A percentile compares a stretch with the other conserved stretches of the same genome.
phyloP scores from a whole-genome alignment of 1,140 invertebrate genomes.

The Batillaria attramentaria region DNA sequence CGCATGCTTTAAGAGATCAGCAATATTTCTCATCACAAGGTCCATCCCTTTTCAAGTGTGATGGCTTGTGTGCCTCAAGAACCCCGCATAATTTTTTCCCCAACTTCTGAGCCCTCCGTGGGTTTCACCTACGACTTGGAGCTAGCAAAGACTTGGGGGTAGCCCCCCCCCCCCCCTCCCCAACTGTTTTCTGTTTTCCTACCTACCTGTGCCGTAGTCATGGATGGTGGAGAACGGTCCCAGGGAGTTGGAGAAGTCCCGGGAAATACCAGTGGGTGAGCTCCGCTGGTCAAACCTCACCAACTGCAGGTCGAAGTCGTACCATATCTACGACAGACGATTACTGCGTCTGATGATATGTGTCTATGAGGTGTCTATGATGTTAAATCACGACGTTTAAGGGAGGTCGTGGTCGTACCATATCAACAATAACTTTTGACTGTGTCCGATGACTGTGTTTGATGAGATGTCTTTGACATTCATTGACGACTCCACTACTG shows the following conservation, averaged over 20 bases:
- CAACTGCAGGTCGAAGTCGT: constrained; percentile 20
- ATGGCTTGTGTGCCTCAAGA: not conserved
- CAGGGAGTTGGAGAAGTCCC: not conserved
- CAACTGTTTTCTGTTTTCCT: no score
- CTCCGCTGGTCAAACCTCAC: not conserved
- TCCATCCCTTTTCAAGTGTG: no score
- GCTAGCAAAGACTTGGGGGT: not conserved
- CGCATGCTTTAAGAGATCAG: no score
- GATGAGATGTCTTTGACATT: not conserved
- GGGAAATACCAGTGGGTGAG: not conserved
- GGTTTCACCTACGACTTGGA: not conserved
- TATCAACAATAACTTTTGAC: not conserved
- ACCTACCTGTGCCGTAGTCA: constrained; percentile 25
- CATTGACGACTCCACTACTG: not conserved
- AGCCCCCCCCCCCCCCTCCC: no score
- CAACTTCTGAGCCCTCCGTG: no score
- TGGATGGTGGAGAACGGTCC: constrained; percentile 17
- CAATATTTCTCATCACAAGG: no score
- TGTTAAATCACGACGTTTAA: not conserved
- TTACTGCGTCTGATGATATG: not conserved
- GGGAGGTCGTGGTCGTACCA: not conserved
- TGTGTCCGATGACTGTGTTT: not conserved
- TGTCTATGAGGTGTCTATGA: no score
- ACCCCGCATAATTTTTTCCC: not conserved
- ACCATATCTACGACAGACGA: constrained; percentile 18